These are phyloP conservation scores for Sclerodermus sp. DNA, from an alignment of 2,888 invertebrate genomes.

Conservation along the genomic window DNA sequence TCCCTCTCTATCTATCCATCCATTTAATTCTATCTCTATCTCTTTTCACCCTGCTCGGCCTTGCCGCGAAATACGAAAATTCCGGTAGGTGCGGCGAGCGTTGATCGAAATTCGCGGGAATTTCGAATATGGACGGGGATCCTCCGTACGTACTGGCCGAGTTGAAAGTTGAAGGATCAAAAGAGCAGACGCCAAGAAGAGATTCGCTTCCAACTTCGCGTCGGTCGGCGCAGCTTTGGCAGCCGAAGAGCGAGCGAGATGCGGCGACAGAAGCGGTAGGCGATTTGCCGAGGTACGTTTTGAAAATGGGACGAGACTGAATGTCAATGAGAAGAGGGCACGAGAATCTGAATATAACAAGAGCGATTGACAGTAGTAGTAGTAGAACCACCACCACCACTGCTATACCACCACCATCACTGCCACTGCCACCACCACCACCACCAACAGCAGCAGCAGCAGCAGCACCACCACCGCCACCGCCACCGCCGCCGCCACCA, in stretches of 20 bases:
- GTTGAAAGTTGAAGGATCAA: too few species aligned
- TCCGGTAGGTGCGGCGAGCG: slow-evolving; percentile 4
- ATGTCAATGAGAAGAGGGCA: slow-evolving; percentile 8
- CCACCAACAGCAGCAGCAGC: slow-evolving; percentile 1
- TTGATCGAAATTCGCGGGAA: slow-evolving; percentile 17
- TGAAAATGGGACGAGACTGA: slow-evolving; percentile 5
- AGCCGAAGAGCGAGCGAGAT: slow-evolving; percentile 4
- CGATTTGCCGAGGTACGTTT: too few species aligned
- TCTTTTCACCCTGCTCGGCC: slow-evolving; percentile 9
- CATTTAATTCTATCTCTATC: too few species aligned
- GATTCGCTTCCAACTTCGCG: too few species aligned
- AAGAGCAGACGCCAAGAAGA: too few species aligned
- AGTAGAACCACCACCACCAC: not conserved
- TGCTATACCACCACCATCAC: not conserved
- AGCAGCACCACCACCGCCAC: not conserved
- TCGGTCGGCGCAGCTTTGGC: not conserved
- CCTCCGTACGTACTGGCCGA: too few species aligned
- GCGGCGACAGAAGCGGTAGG: slow-evolving; percentile 8
- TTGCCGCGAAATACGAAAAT: slow-evolving; percentile 25
- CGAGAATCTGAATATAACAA: not conserved
- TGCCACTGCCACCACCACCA: slow-evolving; percentile 5
- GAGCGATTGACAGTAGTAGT: too few species aligned
- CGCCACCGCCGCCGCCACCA: not conserved
- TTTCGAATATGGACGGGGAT: slow-evolving; percentile 17
- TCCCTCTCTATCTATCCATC: too few species aligned